A percentile compares a stretch with the other conserved stretches of the same genome.
Evolutionary conservation across 2,888 invertebrate genomes (phyloP).

Genomic region (Nomada fabriciana): DNA sequence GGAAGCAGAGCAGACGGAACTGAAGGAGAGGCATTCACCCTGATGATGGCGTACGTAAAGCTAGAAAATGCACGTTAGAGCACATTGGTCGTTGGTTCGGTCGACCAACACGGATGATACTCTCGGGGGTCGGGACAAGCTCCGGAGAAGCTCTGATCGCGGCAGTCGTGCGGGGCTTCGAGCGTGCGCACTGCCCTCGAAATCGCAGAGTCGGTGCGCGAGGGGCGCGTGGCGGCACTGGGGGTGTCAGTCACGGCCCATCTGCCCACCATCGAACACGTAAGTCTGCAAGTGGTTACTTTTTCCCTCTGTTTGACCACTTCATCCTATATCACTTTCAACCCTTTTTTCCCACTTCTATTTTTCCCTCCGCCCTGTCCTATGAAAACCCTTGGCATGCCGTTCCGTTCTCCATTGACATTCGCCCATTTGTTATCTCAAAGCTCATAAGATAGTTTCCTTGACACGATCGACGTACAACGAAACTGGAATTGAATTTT

Average conservation of each 20-base stretch:
- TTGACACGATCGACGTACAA: slow-evolving; percentile 30
- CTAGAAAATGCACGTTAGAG: slow-evolving; percentile 44
- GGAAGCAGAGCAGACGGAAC: not conserved
- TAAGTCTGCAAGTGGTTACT: slow-evolving; percentile 75
- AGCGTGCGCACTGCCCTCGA: slow-evolving; percentile 77
- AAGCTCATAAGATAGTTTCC: not conserved
- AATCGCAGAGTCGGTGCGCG: slow-evolving; percentile 73
- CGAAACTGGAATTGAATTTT: slow-evolving; percentile 1
- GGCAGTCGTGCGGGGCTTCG: slow-evolving; percentile 71
- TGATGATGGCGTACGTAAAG: slow-evolving; percentile 47
- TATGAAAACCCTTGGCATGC: not conserved
- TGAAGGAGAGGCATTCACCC: slow-evolving; percentile 62
- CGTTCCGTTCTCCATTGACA: not conserved
- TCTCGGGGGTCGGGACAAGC: slow-evolving; percentile 68
- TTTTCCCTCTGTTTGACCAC: slow-evolving; percentile 29
- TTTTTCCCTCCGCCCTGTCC: not conserved
- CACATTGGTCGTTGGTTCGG: slow-evolving; percentile 58
- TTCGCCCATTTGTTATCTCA: not conserved
- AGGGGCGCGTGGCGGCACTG: slow-evolving; percentile 81
- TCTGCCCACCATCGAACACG: slow-evolving; percentile 83
- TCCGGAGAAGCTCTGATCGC: slow-evolving; percentile 69
- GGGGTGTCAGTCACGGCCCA: slow-evolving; percentile 84
- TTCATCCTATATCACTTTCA: not conserved
- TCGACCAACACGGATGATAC: slow-evolving; percentile 58
- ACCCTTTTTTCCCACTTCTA: not conserved